Base-by-base conservation (phyloP, 1,140 invertebrate species). In the Dysdera silvatica region DNA sequence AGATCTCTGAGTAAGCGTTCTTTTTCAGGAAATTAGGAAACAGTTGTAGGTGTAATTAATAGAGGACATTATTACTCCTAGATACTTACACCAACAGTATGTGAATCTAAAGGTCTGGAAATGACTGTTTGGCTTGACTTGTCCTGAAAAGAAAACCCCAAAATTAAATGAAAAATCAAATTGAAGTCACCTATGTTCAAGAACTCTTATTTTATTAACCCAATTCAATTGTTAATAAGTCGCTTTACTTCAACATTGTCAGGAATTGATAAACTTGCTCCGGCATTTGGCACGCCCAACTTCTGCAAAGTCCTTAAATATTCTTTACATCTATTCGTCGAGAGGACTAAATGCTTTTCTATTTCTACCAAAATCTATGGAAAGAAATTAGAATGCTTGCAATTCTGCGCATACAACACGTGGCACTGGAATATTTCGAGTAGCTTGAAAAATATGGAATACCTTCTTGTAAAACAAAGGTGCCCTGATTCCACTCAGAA, bases 61-160 rank as follows among this genome's bases (percentile, higher is more conserved):
- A n/a, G n/a, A n/a, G n/a, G n/a, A n/a, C n/a, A n/a, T n/a, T n/a
- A n/a, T n/a, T n/a, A n/a, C n/a, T n/a, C n/a, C n/a, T n/a, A n/a
- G 14, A 5, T 2, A 62, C 61, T 56, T 55, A 62, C 61, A 18
- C 61, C 43, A 62, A 62, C 61, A 28, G 33, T 28, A 31, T 62
- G 61, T 29, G 23, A 55, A 49, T 62, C 61, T 12, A 62, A 62
- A 10, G 61, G 52, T 48, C 61, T 55, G n/a, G 61, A 37, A 24
- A 62, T 49, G 29, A 62, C 16, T 35, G 56, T 33, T 45, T 53
- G 55, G 23, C n/a, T n/a, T n/a, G n/a, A n/a, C n/a, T n/a, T n/a
- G n/a, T n/a, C n/a, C n/a, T n/a, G n/a, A n/a, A n/a, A n/a, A n/a
- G n/a, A n/a, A n/a, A n/a, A n/a, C n/a, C n/a, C n/a, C n/a, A n/a